Base-by-base conservation (phyloP, 2,113 vertebrate species). In the Argyrosomus japonicus region DNA sequence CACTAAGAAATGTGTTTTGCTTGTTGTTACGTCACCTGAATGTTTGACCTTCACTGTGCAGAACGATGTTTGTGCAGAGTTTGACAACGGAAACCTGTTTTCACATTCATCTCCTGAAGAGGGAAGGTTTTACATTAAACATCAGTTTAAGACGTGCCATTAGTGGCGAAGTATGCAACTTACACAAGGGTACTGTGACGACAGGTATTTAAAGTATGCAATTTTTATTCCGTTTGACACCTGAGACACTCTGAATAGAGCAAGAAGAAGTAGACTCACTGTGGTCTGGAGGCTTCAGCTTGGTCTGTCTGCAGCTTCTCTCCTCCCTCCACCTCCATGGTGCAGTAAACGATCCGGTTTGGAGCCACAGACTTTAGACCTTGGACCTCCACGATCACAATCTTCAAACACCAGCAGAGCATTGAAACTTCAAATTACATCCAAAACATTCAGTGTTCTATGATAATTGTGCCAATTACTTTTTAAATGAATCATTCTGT, bases 241-340 rank as follows among this genome's bases (percentile, higher is more conserved):
- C 10, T 11, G 43, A 74, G 43, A 11, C 57, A 12, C 7, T 36
- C 32, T 56, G 32, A 69, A 40, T 1, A 2, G 6, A 69, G 40
- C 51, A 25, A 10, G 18, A 21, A 18, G 36, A 62, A 3, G 40
- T 1, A 17, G 3, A 86, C 98, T 97, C 95, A 99, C 98, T 98
- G 98, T 83, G 98, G 98, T 90, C 96, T 97, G 79, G 97, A 99
- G 51, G 98, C 98, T 94, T 99, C 98, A 10, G 98, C 98, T 58
- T 99, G 98, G 92, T 99, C 98, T 0, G 98, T 99, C 93, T 99
- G 98, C 68, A 99, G 97, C 84, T 99, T 99, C 58, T 98, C 96
- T 0, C 98, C 98, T 11, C 98, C 98, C 89, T 99, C 98, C 62
- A 99, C 98, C 93, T 99, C 98, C 98, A 99, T 99, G 58, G 98